These are phyloP conservation scores for Xiphophorus maculatus DNA, from an alignment of 2,113 vertebrate genomes.

Conservation along the genomic window DNA sequence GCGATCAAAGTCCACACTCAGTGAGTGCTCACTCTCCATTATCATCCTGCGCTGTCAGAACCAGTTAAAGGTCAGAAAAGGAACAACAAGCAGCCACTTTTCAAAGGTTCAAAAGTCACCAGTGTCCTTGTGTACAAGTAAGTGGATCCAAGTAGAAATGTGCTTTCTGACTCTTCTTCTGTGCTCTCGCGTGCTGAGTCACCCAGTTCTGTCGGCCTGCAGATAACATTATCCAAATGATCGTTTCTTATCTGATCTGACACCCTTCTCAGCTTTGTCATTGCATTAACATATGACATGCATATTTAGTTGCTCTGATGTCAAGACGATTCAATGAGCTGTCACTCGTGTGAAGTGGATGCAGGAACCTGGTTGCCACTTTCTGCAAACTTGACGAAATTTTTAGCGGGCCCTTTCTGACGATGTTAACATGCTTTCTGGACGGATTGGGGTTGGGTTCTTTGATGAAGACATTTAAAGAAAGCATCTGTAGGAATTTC, in stretches of 20 bases:
- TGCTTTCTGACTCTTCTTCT: constrained; percentile 34
- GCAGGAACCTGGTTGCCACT: constrained; percentile 2
- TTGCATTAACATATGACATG: constrained; percentile 40
- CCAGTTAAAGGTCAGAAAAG: constrained; percentile 49
- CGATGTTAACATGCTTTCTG: constrained; percentile 29
- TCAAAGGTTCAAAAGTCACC: constrained; percentile 62
- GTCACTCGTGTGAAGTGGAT: constrained; percentile 6
- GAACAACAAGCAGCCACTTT: constrained; percentile 35
- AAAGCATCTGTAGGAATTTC: constrained; percentile 15
- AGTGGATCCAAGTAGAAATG: constrained; percentile 40
- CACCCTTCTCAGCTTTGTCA: constrained; percentile 52
- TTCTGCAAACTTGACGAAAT: constrained; percentile 6
- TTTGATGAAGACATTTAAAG: constrained; percentile 36
- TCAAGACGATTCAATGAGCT: constrained; percentile 35
- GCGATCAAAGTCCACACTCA: constrained; percentile 32
- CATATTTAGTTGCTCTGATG: constrained; percentile 20
- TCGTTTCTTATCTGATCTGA: constrained; percentile 62
- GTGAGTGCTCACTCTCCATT: constrained; percentile 22
- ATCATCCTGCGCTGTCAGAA: constrained; percentile 33
- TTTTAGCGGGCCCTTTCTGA: background rate
- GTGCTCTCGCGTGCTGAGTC: constrained; percentile 19
- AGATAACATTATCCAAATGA: constrained; percentile 42
- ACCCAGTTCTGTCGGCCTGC: constrained; percentile 8
- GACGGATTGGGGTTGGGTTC: constrained; percentile 12
- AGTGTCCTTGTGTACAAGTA: constrained; percentile 36